phyloP scores from a whole-genome alignment of 2,888 invertebrate genomes.

The Agrilus cyanescens region DNA sequence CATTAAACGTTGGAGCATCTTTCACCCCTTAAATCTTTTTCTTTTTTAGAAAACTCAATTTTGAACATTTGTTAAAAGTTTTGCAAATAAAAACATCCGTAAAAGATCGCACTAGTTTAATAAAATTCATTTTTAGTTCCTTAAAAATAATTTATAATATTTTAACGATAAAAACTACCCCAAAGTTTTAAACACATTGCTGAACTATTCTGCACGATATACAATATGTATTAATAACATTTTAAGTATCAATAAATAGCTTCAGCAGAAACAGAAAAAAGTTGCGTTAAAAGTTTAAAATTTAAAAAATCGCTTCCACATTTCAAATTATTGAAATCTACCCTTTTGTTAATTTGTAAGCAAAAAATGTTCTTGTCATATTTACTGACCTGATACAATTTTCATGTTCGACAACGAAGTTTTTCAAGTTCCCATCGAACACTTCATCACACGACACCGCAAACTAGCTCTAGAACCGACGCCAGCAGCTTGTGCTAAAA shows the following conservation, averaged over 20 bases:
- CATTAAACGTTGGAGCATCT: too few relatives aligned
- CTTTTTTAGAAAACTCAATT: too few relatives aligned
- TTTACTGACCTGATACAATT: conserved; percentile 24
- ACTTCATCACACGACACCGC: conserved; percentile 20
- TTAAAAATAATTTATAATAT: too few relatives aligned
- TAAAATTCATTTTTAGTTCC: too few relatives aligned
- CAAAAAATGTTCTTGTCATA: conserved; percentile 3
- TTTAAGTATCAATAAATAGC: background rate
- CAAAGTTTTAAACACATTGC: too few relatives aligned
- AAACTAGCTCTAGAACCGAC: conserved; percentile 16
- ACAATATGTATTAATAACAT: too few relatives aligned
- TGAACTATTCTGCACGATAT: too few relatives aligned
- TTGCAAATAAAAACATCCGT: too few relatives aligned
- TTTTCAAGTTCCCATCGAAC: conserved; percentile 21
- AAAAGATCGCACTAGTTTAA: too few relatives aligned
- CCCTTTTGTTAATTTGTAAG: conserved; percentile 1
- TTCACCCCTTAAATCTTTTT: too few relatives aligned
- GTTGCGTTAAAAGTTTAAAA: background rate
- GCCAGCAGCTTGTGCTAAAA: conserved; percentile 20
- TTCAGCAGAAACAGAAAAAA: background rate
- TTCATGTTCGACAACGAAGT: conserved; percentile 20
- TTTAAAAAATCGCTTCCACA: background rate
- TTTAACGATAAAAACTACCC: too few relatives aligned
- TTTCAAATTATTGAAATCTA: background rate
- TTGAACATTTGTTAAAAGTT: too few relatives aligned